Conservation (phyloP, 2,113 vertebrate species). For the Thomomys bottae region DNA sequence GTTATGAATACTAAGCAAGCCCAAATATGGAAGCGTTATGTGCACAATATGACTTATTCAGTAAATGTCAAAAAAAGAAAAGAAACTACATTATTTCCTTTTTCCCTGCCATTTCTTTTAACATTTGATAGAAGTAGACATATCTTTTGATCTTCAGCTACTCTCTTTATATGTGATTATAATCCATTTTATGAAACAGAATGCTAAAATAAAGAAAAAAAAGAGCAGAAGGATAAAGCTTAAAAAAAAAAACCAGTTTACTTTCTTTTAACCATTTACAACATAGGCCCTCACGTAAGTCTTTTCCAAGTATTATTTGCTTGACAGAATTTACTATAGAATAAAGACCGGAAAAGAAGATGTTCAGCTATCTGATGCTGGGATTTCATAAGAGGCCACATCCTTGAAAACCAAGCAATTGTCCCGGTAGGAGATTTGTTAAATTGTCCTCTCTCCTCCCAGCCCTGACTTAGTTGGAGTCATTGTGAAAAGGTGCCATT, state of each 20-base stretch:
- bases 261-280: not conserved
- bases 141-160: not conserved
- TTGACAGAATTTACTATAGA: not conserved
- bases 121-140: not conserved
- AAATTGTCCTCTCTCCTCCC: not conserved
- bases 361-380: not conserved
- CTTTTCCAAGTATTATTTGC: not conserved
- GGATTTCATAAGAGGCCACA: not conserved
- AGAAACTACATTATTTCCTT: not conserved
- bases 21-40: not conserved
- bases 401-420: not conserved
- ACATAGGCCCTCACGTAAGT: not conserved
- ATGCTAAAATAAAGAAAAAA: not conserved
- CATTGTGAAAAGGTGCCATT: not conserved
- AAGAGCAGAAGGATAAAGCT: not conserved
- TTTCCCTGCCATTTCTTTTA: not conserved
- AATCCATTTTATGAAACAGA: not conserved
- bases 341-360: not conserved
- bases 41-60: not conserved
- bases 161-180: constrained; percentile 30
- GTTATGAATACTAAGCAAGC: not conserved
- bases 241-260: not conserved
- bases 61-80: not conserved
- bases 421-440: not conserved
- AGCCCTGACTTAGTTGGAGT: not conserved